Percentiles rank a stretch among this genome's conserved stretches.
Evolutionary conservation across 2,888 invertebrate species (phyloP).

Genomic region (Nowickia ferox): DNA sequence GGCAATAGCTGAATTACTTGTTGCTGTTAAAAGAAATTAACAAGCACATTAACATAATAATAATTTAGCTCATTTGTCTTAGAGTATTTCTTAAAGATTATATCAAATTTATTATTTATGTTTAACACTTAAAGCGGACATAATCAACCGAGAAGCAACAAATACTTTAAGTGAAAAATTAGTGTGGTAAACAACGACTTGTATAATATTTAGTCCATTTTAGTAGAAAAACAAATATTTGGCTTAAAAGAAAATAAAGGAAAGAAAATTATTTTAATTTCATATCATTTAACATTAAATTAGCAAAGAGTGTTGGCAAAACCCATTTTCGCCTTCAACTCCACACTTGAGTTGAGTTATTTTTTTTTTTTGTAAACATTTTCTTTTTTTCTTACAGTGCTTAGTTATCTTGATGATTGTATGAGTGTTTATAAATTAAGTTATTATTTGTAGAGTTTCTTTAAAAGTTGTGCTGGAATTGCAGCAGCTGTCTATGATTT

Average conservation of each 20-base stretch:
- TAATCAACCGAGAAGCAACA: background rate
- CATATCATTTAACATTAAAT: constrained; percentile 11
- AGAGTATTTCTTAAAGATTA: background rate
- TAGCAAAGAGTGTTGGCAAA: background rate
- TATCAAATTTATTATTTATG: constrained; percentile 3
- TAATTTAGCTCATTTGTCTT: background rate
- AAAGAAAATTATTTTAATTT: background rate
- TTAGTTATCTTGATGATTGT: background rate
- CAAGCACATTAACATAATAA: background rate
- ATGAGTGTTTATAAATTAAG: constrained; percentile 42
- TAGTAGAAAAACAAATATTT: too few species aligned
- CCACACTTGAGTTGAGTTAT: background rate
- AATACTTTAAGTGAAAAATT: background rate
- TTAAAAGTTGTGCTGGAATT: constrained; percentile 42
- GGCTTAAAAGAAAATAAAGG: background rate
- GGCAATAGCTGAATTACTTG: background rate
- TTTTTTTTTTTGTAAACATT: background rate
- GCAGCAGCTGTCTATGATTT: constrained; percentile 64
- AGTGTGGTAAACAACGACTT: too few species aligned
- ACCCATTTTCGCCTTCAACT: background rate
- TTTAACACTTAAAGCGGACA: background rate
- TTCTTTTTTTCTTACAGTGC: background rate
- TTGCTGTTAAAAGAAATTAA: background rate
- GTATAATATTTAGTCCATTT: too few species aligned
- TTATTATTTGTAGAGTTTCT: constrained; percentile 57